Base-by-base conservation (phyloP, 2,888 invertebrate genomes). In the Polylopha cassiicola region DNA sequence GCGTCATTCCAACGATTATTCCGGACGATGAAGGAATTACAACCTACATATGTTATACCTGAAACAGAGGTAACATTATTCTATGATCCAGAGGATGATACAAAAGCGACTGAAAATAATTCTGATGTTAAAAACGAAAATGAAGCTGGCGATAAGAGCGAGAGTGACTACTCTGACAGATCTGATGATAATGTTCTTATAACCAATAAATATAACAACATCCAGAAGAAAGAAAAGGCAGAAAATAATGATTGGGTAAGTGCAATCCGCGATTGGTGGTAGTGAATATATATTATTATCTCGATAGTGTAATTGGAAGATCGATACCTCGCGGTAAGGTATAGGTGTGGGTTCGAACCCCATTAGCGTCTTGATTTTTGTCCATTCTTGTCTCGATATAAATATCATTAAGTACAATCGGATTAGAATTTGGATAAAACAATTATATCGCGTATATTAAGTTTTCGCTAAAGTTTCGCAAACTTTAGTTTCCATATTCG, bases 1-100 rank as follows among this genome's bases (percentile, higher is more conserved):
- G 55, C 59, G 6, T 61, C 51, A 45, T 74, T 75, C 39, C 50
- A 53, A 21, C 44, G 56, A 22, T 43, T 73, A 26, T 72, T 73
- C 14, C 54, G 44, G 46, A 63, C 67, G 48, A 30, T 74, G 2
- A 53, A 65, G 28, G 57, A 67, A 9, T 39, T 72, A 5, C 71
- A 69, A 50, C 42, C 52, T 1, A 13, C 23, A 5, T 37, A 24
- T 6, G 24, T 24, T 9, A 16, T 21, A 10, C 29, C 5, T 2
- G 23, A 33, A 2, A 5, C 24, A 2, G 33, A 24, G 4, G n/a
- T 14, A 13, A 4, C 18, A 6, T 8, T n/a, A n/a, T n/a, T n/a
- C n/a, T n/a, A 17, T 3, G 22, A 9, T 17, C n/a, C 13, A 8
- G 17, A 17, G 2, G 33, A 17, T 7, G 23, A 23, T 23, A 16